Percentiles rank a stretch among this genome's conserved stretches.
Evolutionary conservation across 2,888 invertebrate genomes (phyloP).

Genomic region (Drosophila percnosoma): DNA sequence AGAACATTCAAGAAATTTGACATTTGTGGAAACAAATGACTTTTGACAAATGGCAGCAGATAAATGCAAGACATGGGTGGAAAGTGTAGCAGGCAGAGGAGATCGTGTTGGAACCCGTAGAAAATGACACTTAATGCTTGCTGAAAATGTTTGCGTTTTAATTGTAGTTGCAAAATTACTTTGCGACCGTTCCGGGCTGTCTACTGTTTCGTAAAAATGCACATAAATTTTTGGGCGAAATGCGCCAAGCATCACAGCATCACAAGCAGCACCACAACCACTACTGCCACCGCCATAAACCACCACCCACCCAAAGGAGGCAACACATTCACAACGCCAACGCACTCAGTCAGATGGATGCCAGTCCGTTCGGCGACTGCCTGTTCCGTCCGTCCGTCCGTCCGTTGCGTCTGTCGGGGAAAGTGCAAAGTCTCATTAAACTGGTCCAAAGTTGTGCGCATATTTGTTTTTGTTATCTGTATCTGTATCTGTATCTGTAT

Average conservation of each 20-base stretch:
- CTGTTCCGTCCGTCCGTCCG: constrained; percentile 2
- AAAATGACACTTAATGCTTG: constrained; percentile 21
- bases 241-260: constrained; percentile 17
- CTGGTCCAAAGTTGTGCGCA: constrained; percentile 17
- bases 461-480: constrained; percentile 13
- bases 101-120: not conserved
- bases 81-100: not conserved
- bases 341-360: constrained; percentile 38
- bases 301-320: constrained; percentile 29
- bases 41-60: constrained; percentile 49
- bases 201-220: constrained; percentile 58
- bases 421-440: constrained; percentile 55
- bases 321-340: constrained; percentile 34
- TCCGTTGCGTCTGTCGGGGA: constrained; percentile 13
- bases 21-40: constrained; percentile 74
- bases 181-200: constrained; percentile 59
- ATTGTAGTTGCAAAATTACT: constrained; percentile 69
- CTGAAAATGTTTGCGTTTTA: constrained; percentile 62
- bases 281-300: not conserved
- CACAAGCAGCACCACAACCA: constrained; percentile 13
- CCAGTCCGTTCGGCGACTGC: constrained; percentile 29
- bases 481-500: constrained; percentile 9
- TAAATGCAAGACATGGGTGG: constrained; percentile 10
- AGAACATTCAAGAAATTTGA: constrained; percentile 53
- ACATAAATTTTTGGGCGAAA: constrained; percentile 62